Evolutionary conservation across 37 sponge, comb jelly and placozoan genomes (phyloP).

Genomic region (Theonella swinhoei): DNA sequence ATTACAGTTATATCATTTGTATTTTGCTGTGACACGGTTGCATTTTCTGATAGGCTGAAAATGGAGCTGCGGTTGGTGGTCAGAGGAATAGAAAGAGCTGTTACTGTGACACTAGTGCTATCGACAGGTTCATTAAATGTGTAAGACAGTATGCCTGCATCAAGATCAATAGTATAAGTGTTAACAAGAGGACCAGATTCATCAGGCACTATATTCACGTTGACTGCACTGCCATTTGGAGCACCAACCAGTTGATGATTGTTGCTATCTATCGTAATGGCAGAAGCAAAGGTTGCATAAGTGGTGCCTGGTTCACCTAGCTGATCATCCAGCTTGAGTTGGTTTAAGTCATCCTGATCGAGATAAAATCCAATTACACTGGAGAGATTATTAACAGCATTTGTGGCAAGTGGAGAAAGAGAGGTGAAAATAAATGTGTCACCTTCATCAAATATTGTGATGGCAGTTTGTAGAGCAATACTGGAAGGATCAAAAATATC

Average conservation of each 20-base stretch:
- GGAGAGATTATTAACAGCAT: constrained; percentile 50
- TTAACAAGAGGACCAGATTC: constrained; percentile 47
- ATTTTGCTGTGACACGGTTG: not conserved
- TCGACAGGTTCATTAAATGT: constrained; percentile 77
- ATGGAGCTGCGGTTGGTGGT: constrained; percentile 8
- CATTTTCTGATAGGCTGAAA: not conserved
- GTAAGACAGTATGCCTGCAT: constrained; percentile 54
- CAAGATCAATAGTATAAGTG: constrained; percentile 46
- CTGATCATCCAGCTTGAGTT: constrained; percentile 54
- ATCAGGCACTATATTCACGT: constrained; percentile 56
- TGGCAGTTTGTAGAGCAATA: constrained; percentile 59
- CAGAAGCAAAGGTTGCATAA: constrained; percentile 48
- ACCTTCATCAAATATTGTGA: not conserved
- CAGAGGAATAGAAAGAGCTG: not conserved
- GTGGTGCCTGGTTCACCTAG: constrained; percentile 55
- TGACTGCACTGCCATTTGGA: constrained; percentile 52
- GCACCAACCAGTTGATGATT: constrained; percentile 58
- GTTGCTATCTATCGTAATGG: constrained; percentile 65
- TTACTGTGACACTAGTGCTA: constrained; percentile 3
- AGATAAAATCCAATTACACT: constrained; percentile 38
- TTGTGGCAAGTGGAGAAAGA: constrained; percentile 2
- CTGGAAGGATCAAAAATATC: constrained; percentile 52
- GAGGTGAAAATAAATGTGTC: constrained; percentile 34
- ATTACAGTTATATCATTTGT: not conserved
- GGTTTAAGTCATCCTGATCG: constrained; percentile 46